Conservation (phyloP, 2,888 invertebrate species). For the Aphidius colemani region DNA sequence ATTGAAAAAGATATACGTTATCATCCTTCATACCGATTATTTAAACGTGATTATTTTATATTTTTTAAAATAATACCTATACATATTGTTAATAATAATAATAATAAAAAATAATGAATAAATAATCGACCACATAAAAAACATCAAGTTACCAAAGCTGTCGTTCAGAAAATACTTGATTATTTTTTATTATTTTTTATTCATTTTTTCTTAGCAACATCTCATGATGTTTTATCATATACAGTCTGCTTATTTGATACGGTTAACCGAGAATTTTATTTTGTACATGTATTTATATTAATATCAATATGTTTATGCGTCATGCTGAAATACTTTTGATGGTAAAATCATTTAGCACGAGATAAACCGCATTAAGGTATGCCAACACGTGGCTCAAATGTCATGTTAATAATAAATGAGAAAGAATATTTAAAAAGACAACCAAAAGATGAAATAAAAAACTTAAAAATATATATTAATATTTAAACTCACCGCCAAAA, state of each 20-base stretch:
- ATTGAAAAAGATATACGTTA: no score
- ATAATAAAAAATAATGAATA: no score
- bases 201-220: not conserved
- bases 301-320: no score
- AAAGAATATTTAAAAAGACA: not conserved
- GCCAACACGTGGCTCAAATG: constrained; percentile 12
- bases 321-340: not conserved
- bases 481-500: constrained; percentile 55
- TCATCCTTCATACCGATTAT: no score
- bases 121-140: no score
- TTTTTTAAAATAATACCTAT: no score
- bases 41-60: no score
- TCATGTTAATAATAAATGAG: constrained; percentile 6
- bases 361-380: constrained; percentile 10
- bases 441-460: not conserved
- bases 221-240: constrained; percentile 10
- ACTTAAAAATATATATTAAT: not conserved
- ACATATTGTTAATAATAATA: no score
- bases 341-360: constrained; percentile 14
- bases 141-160: no score
- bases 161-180: no score
- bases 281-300: not conserved
- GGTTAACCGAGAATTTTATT: constrained; percentile 2
- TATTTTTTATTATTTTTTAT: no score
- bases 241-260: not conserved